These are phyloP conservation scores for Carterocephalus palaemon DNA, from an alignment of 2,888 invertebrate genomes.

Conservation along the genomic window DNA sequence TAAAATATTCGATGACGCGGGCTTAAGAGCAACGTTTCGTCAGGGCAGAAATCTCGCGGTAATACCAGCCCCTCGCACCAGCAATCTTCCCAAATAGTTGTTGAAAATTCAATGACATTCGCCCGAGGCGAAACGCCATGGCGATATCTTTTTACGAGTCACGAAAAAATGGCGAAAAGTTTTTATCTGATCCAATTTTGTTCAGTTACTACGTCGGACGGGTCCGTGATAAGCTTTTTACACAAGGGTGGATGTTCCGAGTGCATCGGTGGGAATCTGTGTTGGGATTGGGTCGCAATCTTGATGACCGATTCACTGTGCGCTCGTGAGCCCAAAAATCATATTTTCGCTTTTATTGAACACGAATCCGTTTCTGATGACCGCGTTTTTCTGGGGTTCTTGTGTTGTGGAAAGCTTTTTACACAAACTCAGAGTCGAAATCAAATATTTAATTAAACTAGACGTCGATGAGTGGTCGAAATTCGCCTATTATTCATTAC, in stretches of 20 bases:
- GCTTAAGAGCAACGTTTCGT: too few relatives aligned
- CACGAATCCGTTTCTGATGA: too few relatives aligned
- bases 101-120: slow-evolving; percentile 60
- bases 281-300: too few relatives aligned
- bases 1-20: too few relatives aligned
- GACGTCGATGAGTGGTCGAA: too few relatives aligned
- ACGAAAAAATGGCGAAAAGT: slow-evolving; percentile 54
- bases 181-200: slow-evolving; percentile 64
- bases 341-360: not conserved
- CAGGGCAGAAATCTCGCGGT: too few relatives aligned
- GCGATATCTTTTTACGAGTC: slow-evolving; percentile 57
- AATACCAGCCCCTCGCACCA: slow-evolving; percentile 5
- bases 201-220: slow-evolving; percentile 57
- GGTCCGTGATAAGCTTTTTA: slow-evolving; percentile 62
- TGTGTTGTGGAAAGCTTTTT: too few relatives aligned
- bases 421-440: too few relatives aligned
- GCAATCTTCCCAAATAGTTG: slow-evolving; percentile 48
- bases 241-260: slow-evolving; percentile 47
- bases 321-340: not conserved
- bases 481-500: too few relatives aligned
- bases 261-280: not conserved
- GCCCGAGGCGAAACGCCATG: slow-evolving; percentile 42
- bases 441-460: too few relatives aligned
- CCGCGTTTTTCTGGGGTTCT: too few relatives aligned
- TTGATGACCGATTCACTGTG: too few relatives aligned